Conservation (phyloP, 2,113 vertebrate species). For the Mormoops blainvillei region DNA sequence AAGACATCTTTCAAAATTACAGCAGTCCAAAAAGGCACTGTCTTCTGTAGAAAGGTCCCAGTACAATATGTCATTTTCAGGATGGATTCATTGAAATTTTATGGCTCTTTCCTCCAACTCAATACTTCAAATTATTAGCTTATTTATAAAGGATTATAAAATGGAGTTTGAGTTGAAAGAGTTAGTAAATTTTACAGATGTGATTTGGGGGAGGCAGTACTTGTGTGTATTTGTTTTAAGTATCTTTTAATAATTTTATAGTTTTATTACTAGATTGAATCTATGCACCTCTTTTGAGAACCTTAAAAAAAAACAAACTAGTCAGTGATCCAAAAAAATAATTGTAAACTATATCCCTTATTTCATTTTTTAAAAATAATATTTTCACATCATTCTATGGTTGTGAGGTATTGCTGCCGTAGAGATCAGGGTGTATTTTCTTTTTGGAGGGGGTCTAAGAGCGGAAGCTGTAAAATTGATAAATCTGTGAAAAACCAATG, state of each 20-base stretch:
- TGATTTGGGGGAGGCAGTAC: background rate
- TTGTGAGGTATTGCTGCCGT: background rate
- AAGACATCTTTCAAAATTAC: conserved; percentile 40
- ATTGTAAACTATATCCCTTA: background rate
- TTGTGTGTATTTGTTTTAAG: background rate
- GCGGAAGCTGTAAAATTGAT: background rate
- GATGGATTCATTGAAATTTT: conserved; percentile 6
- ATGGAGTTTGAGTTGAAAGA: background rate
- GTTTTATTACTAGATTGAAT: background rate
- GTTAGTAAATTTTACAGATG: background rate
- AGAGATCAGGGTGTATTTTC: background rate
- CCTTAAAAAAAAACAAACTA: background rate
- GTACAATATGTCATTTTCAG: background rate
- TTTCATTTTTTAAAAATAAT: background rate
- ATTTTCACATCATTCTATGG: background rate
- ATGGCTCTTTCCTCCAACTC: background rate
- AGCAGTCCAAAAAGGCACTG: background rate
- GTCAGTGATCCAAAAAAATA: background rate
- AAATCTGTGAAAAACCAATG: background rate
- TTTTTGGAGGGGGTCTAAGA: background rate
- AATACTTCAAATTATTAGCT: background rate
- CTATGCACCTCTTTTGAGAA: background rate
- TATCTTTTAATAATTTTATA: background rate
- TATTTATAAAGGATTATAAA: background rate
- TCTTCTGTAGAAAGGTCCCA: background rate